Conservation (phyloP, 2,888 invertebrate species). For the Eucera pruinosa region DNA sequence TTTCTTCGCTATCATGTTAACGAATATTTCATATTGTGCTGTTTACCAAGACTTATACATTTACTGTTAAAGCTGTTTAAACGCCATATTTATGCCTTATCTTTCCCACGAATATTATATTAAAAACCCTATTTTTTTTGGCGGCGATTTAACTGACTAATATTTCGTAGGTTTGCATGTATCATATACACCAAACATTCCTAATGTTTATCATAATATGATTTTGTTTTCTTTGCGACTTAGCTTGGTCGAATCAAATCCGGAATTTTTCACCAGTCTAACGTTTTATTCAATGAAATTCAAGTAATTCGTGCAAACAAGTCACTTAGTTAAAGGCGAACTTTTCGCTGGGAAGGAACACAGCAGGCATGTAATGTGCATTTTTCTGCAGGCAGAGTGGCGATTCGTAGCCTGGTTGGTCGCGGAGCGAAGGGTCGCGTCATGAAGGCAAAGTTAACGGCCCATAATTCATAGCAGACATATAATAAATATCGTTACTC, state of each 20-base stretch:
- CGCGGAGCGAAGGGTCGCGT: conserved; percentile 67
- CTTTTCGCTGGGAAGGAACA: conserved; percentile 9
- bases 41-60: conserved; percentile 41
- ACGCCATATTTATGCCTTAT: conserved; percentile 22
- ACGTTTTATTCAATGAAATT: conserved; percentile 19
- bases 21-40: conserved; percentile 33
- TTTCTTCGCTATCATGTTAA: conserved; percentile 43
- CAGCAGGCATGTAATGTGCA: conserved; percentile 3
- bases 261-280: neutral
- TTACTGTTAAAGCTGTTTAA: conserved; percentile 52
- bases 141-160: neutral
- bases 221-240: neutral
- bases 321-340: conserved; percentile 12
- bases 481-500: conserved; percentile 77
- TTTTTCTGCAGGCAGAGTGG: conserved; percentile 55
- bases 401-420: conserved; percentile 47
- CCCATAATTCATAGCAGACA: conserved; percentile 78
- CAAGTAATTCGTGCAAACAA: conserved; percentile 26
- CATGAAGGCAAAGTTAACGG: conserved; percentile 75
- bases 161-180: neutral
- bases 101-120: conserved; percentile 50
- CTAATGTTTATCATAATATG: neutral
- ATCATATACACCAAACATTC: neutral
- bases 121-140: conserved; percentile 10
- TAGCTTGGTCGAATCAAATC: neutral